Percentiles rank a stretch among this genome's conserved stretches.
Evolutionary conservation across 1,140 invertebrate species (phyloP).

Genomic region (Notospermus geniculatus): DNA sequence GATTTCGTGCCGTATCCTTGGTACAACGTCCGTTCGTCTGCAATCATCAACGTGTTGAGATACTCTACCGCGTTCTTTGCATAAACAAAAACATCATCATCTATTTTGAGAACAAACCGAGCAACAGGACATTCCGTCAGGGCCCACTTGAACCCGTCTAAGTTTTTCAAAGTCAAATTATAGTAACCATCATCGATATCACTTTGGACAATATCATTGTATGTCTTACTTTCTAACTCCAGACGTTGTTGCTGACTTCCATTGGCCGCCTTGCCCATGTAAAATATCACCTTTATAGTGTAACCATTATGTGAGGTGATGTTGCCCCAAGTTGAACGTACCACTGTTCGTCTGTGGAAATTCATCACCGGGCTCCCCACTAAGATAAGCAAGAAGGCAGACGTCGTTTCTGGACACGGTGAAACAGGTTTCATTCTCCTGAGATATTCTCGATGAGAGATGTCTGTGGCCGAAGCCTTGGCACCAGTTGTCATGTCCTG

Average conservation of each 20-base stretch:
- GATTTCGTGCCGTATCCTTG: no score
- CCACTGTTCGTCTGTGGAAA: neutral
- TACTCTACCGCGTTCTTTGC: no score
- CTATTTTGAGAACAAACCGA: conserved; percentile 54
- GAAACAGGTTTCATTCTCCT: no score
- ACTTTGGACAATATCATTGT: conserved; percentile 73
- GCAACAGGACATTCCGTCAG: conserved; percentile 64
- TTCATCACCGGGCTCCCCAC: no score
- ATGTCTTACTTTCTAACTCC: conserved; percentile 61
- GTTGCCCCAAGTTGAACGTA: conserved; percentile 34
- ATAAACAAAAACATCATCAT: conserved; percentile 58
- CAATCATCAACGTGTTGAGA: no score
- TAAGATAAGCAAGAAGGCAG: no score
- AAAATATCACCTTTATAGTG: conserved; percentile 58
- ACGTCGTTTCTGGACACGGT: no score
- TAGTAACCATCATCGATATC: conserved; percentile 74
- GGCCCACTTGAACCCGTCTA: conserved; percentile 77
- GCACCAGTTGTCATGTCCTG: no score
- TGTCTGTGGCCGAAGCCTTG: no score
- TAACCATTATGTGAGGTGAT: conserved; percentile 9
- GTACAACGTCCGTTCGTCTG: no score
- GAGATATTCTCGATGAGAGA: no score
- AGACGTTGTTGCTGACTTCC: conserved; percentile 55
- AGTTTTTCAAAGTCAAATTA: conserved; percentile 83
- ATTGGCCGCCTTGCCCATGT: conserved; percentile 63